Evolutionary conservation across 2,113 vertebrate genomes (phyloP).

Genomic region (Xerus inauris): DNA sequence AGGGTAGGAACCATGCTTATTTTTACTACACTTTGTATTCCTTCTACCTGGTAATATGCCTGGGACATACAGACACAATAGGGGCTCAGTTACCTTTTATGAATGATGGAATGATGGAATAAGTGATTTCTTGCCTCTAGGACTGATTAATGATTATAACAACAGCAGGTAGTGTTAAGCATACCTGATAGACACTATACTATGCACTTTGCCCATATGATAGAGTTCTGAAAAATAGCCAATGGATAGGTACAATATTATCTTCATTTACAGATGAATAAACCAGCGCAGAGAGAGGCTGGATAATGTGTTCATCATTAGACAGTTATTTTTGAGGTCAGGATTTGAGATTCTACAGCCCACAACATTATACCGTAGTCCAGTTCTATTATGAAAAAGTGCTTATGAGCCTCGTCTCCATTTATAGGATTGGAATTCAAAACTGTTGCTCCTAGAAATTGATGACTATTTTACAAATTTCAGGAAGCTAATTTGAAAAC

Average conservation of each 20-base stretch:
- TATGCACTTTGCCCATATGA: neutral
- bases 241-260: neutral
- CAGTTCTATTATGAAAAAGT: neutral
- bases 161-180: neutral
- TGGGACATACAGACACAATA: neutral
- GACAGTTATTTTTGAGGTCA: neutral
- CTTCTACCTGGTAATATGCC: neutral
- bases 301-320: neutral
- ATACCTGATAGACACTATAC: neutral
- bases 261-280: neutral
- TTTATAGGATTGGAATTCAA: neutral
- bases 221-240: neutral
- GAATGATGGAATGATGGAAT: slow-evolving; percentile 38
- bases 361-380: neutral
- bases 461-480: slow-evolving; percentile 47
- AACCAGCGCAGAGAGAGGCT: neutral
- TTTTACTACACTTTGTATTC: neutral
- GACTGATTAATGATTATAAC: neutral
- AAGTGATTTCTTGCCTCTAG: slow-evolving; percentile 23
- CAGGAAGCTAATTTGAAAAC: slow-evolving; percentile 1
- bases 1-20: neutral
- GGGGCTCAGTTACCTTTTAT: neutral
- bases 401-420: neutral
- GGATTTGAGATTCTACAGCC: neutral
- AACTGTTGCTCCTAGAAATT: slow-evolving; percentile 23